These are phyloP conservation scores for Hyppa rectilinea DNA, from an alignment of 2,888 invertebrate genomes.

Conservation along the genomic window DNA sequence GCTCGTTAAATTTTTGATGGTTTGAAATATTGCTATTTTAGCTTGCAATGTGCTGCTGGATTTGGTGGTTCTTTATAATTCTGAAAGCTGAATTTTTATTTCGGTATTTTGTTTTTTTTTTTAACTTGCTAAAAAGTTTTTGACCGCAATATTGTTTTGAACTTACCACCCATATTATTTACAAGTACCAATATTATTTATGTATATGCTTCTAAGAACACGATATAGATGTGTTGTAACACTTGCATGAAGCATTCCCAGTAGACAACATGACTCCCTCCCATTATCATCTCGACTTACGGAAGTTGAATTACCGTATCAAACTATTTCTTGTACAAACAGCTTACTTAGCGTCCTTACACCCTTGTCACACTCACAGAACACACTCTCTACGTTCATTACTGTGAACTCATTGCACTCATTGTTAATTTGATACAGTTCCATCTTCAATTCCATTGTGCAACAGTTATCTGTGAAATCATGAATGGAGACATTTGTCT, in stretches of 20 bases:
- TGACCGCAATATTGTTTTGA: neutral
- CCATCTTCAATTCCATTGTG: conserved; percentile 67
- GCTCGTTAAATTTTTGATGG: conserved; percentile 67
- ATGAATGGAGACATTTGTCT: conserved; percentile 77
- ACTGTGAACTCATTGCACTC: conserved; percentile 18
- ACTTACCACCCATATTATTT: neutral
- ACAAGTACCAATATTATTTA: neutral
- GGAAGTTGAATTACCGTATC: conserved; percentile 86
- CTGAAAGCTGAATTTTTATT: neutral
- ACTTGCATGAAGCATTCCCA: conserved; percentile 49
- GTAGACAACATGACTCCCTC: conserved; percentile 79
- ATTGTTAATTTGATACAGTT: conserved; percentile 66
- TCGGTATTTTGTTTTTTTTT: neutral
- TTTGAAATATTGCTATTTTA: conserved; percentile 57
- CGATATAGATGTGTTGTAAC: conserved; percentile 7
- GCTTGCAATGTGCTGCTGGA: conserved; percentile 24
- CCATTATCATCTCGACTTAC: conserved; percentile 78
- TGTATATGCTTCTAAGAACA: conserved; percentile 18
- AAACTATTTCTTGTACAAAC: conserved; percentile 82
- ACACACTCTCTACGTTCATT: conserved; percentile 38
- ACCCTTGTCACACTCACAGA: conserved; percentile 72
- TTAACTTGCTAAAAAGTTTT: neutral
- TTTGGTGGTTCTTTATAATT: conserved; percentile 38
- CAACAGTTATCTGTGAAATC: conserved; percentile 71
- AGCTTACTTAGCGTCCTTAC: conserved; percentile 69